Evolutionary conservation across 2,113 vertebrate genomes (phyloP).

Genomic region (sheep (Ovis aries)): DNA sequence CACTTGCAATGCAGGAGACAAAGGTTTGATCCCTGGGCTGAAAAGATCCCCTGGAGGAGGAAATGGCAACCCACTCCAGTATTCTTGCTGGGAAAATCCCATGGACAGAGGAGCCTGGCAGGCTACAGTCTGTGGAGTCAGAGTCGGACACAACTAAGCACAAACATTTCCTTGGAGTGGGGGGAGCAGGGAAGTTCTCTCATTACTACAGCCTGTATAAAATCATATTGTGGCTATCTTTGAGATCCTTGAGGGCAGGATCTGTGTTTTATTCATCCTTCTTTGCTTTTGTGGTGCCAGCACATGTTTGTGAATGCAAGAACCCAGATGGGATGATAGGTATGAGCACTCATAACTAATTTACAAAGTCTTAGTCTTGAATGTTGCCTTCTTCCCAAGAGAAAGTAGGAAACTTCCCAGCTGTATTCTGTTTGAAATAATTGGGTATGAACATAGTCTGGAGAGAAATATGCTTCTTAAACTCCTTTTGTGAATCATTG

Average conservation of each 20-base stretch:
- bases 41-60: not conserved
- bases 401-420: not conserved
- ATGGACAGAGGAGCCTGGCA: not conserved
- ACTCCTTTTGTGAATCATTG: not conserved
- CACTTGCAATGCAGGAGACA: not conserved
- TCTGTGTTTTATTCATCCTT: not conserved
- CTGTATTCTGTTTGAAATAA: conserved; percentile 1
- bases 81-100: not conserved
- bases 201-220: not conserved
- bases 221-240: not conserved
- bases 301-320: not conserved
- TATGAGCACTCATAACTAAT: not conserved
- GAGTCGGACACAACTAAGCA: not conserved
- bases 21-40: not conserved
- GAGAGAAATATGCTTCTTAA: conserved; percentile 12
- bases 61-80: not conserved
- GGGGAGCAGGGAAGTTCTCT: not conserved
- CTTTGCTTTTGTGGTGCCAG: not conserved
- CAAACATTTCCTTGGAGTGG: not conserved
- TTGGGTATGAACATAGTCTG: not conserved
- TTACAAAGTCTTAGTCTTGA: not conserved
- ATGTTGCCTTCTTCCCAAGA: not conserved
- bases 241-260: not conserved
- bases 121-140: not conserved
- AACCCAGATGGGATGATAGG: not conserved